These are phyloP conservation scores for Torymus auratus DNA, from an alignment of 2,888 invertebrate species.

Conservation along the genomic window DNA sequence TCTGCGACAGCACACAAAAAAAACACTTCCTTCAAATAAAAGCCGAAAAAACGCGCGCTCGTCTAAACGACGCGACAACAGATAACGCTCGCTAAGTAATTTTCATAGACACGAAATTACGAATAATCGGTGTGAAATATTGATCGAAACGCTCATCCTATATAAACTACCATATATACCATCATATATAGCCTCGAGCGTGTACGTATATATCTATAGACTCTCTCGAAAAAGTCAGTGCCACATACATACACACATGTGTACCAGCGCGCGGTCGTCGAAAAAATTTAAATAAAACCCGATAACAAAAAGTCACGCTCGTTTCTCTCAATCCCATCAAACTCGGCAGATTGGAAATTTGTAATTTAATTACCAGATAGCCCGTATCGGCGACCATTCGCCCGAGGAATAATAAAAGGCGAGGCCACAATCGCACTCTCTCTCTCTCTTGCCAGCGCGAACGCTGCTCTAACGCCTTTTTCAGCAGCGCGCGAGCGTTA, in stretches of 20 bases:
- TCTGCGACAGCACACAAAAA: too few species aligned
- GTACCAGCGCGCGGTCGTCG: too few species aligned
- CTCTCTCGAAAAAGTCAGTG: too few species aligned
- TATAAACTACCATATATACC: too few species aligned
- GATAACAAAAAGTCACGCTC: slow-evolving; percentile 17
- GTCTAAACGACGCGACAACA: too few species aligned
- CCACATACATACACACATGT: too few species aligned
- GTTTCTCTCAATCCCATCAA: slow-evolving; percentile 21
- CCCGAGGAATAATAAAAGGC: neutral
- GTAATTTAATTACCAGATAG: slow-evolving; percentile 53
- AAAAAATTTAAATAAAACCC: slow-evolving; percentile 23
- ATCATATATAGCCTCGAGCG: too few species aligned
- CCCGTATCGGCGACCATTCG: slow-evolving; percentile 24
- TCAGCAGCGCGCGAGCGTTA: slow-evolving; percentile 23
- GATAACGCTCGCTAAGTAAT: neutral
- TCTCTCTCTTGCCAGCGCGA: too few species aligned
- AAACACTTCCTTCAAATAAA: too few species aligned
- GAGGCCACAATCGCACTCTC: neutral
- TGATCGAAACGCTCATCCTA: neutral
- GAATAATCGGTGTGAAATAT: slow-evolving; percentile 10
- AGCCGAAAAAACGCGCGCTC: too few species aligned
- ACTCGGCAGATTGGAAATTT: slow-evolving; percentile 32
- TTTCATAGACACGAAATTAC: neutral
- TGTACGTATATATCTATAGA: too few species aligned
- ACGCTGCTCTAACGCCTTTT: neutral